A percentile compares a stretch with the other conserved stretches of the same genome.
Conservation (phyloP, 2,888 invertebrate genomes). For the Gisinianus flammeolus region DNA sequence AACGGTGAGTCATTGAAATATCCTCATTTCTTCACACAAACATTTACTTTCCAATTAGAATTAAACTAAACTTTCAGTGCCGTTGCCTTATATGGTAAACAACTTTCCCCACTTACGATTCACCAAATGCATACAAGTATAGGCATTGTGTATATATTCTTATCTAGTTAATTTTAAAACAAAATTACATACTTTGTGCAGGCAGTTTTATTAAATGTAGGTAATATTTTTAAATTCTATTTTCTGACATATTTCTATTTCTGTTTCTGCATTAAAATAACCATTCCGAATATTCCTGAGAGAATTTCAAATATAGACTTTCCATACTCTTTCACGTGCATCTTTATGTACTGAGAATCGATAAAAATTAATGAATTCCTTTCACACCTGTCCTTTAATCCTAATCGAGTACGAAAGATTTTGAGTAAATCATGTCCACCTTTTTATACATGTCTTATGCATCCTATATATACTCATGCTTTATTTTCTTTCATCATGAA, state of each 20-base stretch:
- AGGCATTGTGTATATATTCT: too few species aligned
- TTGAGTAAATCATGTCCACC: not conserved
- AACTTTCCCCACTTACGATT: not conserved
- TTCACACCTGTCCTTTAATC: not conserved
- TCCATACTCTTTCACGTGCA: too few species aligned
- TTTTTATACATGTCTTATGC: not conserved
- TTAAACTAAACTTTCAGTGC: not conserved
- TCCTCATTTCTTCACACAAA: too few species aligned
- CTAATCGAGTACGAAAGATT: not conserved
- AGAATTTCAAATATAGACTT: not conserved
- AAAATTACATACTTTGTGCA: too few species aligned
- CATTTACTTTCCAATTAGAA: not conserved
- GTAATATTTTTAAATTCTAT: not conserved
- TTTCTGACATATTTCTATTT: not conserved
- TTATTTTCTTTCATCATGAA: not conserved
- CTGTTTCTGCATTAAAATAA: not conserved
- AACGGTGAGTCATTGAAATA: too few species aligned
- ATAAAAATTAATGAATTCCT: constrained; percentile 2
- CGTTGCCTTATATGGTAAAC: not conserved
- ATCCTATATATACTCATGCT: not conserved
- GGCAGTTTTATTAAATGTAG: too few species aligned
- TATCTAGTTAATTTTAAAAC: too few species aligned
- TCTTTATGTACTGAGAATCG: not conserved
- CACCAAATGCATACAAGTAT: too few species aligned
- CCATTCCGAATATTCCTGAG: not conserved